Evolutionary conservation across 2,113 vertebrate genomes (phyloP).

Genomic region (Leptodactylus fuscus): DNA sequence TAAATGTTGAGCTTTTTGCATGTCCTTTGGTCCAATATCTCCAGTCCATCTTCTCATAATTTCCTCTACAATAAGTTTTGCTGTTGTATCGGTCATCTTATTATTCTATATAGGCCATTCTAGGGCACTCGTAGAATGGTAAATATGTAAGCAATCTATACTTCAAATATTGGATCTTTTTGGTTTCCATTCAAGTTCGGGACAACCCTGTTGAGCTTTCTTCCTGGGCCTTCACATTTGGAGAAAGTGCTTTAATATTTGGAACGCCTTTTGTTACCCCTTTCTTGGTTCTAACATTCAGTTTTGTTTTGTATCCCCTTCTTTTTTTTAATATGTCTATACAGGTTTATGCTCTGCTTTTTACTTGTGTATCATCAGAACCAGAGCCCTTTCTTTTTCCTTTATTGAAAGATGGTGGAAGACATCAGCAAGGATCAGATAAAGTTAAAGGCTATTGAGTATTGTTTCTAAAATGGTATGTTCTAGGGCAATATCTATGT

Average conservation of each 20-base stretch:
- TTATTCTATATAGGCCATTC: neutral
- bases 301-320: no score
- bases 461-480: neutral
- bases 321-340: no score
- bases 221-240: neutral
- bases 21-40: no score
- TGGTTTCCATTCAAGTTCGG: neutral
- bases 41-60: no score
- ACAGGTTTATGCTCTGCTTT: no score
- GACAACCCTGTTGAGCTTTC: neutral
- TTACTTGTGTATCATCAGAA: neutral
- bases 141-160: neutral
- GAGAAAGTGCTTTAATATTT: conserved; percentile 9
- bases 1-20: no score
- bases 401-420: neutral
- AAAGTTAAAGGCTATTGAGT: no score
- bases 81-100: no score
- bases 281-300: no score
- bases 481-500: neutral
- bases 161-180: neutral
- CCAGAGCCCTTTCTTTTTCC: neutral
- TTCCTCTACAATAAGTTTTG: no score
- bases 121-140: neutral
- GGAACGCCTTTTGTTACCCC: no score
- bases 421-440: neutral